These are phyloP conservation scores for Orchesella cincta DNA, from an alignment of 1,140 invertebrate species.

Conservation along the genomic window DNA sequence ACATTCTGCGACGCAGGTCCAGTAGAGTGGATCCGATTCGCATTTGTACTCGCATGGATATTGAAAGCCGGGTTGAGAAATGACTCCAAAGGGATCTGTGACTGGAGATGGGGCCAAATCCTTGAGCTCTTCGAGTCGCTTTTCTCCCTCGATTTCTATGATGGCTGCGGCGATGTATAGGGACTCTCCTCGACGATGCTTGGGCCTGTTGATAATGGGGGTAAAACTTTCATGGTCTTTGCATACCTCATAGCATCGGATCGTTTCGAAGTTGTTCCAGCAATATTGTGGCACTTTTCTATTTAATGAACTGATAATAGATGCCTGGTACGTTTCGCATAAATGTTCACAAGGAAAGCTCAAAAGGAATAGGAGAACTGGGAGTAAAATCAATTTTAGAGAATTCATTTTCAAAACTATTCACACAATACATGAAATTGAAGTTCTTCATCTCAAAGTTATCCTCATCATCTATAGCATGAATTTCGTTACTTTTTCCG, in stretches of 20 bases:
- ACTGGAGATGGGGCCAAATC: background rate
- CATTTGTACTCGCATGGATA: background rate
- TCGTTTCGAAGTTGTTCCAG: background rate
- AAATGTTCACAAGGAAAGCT: too few relatives aligned
- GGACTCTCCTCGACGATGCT: background rate
- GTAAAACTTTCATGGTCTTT: background rate
- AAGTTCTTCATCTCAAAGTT: too few relatives aligned
- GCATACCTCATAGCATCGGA: background rate
- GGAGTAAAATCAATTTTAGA: too few relatives aligned
- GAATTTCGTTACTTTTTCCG: too few relatives aligned
- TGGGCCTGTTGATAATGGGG: background rate
- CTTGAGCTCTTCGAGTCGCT: background rate
- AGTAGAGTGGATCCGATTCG: constrained; percentile 1
- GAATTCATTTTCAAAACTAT: too few relatives aligned
- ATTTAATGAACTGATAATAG: too few relatives aligned
- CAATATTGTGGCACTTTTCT: background rate
- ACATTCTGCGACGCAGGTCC: background rate
- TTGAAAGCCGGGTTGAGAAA: background rate
- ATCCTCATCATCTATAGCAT: too few relatives aligned
- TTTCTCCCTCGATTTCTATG: background rate
- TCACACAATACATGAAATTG: too few relatives aligned
- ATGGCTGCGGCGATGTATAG: background rate
- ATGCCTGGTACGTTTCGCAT: too few relatives aligned
- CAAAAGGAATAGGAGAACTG: too few relatives aligned
- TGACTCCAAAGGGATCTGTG: background rate